Evolutionary conservation across 2,888 invertebrate genomes (phyloP).

Genomic region (Apamea monoglypha): DNA sequence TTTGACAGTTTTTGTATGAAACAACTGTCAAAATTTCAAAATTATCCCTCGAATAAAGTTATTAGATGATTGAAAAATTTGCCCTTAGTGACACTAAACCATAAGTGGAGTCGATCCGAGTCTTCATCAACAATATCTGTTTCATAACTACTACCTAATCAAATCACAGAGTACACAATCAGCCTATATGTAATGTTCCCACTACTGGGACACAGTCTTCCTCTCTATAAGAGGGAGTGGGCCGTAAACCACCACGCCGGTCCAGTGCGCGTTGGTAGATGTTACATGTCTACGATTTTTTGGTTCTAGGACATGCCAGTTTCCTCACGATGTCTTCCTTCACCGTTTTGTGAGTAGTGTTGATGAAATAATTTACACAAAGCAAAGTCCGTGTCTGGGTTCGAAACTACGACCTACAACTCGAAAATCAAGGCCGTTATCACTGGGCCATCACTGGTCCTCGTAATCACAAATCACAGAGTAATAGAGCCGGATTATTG

Average conservation of each 20-base stretch:
- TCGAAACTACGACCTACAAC: background rate
- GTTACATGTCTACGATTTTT: background rate
- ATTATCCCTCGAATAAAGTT: too few species aligned
- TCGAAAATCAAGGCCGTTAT: background rate
- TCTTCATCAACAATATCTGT: background rate
- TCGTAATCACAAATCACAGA: background rate
- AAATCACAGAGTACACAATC: background rate
- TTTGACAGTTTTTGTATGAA: too few species aligned
- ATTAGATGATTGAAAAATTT: too few species aligned
- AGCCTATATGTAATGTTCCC: background rate
- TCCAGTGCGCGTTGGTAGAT: background rate
- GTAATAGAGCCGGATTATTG: background rate
- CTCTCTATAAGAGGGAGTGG: background rate
- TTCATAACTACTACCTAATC: background rate
- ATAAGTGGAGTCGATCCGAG: background rate
- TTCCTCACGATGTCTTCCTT: background rate
- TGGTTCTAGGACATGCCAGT: background rate
- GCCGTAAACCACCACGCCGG: background rate
- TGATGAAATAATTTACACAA: background rate
- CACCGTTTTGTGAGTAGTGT: background rate
- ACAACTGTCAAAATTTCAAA: too few species aligned
- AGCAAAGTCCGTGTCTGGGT: background rate
- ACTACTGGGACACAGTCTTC: background rate
- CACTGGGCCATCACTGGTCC: background rate
- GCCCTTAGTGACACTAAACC: background rate